Percentiles rank a stretch among this genome's conserved stretches.
Conservation (phyloP, 2,797 vertebrate species). For the Pipistrellus pygmaeus region DNA sequence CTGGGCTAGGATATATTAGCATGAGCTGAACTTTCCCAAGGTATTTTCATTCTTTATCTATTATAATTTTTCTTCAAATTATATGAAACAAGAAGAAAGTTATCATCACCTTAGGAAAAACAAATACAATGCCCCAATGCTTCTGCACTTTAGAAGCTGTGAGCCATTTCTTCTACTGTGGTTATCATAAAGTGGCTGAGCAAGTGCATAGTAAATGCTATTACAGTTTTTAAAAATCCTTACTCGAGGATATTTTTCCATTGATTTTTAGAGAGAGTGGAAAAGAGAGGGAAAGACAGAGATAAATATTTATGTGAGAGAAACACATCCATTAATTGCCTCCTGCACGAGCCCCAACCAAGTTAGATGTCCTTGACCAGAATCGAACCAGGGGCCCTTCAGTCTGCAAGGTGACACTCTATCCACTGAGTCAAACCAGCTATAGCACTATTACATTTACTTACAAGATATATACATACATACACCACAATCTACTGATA, state of each 20-base stretch:
- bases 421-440: no score
- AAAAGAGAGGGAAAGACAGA: no score
- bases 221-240: not conserved
- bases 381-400: no score
- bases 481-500: not conserved
- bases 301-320: no score
- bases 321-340: no score
- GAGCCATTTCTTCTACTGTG: not conserved
- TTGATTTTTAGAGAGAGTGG: no score
- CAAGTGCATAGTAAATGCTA: not conserved
- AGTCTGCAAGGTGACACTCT: no score
- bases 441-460: not conserved
- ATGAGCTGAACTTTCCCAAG: not conserved
- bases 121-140: not conserved
- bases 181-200: not conserved
- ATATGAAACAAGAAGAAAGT: not conserved
- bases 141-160: not conserved
- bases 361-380: no score
- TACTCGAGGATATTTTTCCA: no score
- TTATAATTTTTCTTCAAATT: not conserved
- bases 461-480: not conserved
- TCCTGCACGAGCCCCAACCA: no score
- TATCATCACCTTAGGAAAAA: not conserved
- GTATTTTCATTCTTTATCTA: slow-evolving; percentile 19
- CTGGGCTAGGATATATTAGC: not conserved